Evolutionary conservation across 2,888 invertebrate genomes (phyloP), one percentile per base, ranked within the genome.

Genomic region (Eudasyphora cyanicolor): DNA sequence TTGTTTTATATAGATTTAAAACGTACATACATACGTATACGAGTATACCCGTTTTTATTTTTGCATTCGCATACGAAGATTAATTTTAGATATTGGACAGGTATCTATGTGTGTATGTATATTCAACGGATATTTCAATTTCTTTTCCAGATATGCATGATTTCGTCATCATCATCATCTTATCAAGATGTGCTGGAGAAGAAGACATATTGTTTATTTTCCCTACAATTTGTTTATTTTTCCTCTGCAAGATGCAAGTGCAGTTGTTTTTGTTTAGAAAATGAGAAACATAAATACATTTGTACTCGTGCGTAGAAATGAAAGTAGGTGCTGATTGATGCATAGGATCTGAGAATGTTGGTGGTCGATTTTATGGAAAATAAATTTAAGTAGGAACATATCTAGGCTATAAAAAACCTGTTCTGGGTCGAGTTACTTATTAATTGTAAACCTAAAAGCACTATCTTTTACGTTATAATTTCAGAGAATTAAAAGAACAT

Each of bases 371-470:
- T 42, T 57, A 35, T 57, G 6, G 24, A 12, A 42, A 82, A 86
- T 83, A 76, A 81, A 82, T 80, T 86, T 82, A 86, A 85, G 80
- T 57, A 35, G 24, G n/a, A n/a, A 29, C 17, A 45, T 77, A n/a
- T n/a, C n/a, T n/a, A n/a, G n/a, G n/a, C n/a, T n/a, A n/a, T n/a
- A n/a, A n/a, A n/a, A n/a, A n/a, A n/a, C n/a, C n/a, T n/a, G n/a
- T n/a, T n/a, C n/a, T n/a, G n/a, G n/a, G n/a, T n/a, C n/a, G n/a
- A n/a, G n/a, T n/a, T n/a, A n/a, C n/a, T n/a, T n/a, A n/a, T n/a
- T n/a, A n/a, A n/a, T n/a, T n/a, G n/a, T n/a, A n/a, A n/a, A n/a
- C n/a, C n/a, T n/a, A n/a, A n/a, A n/a, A n/a, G n/a, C n/a, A n/a
- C n/a, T n/a, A n/a, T n/a, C n/a, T n/a, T n/a, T n/a, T n/a, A n/a